Conservation (phyloP, 2,797 vertebrate species). For the Takifugu ocellatus region DNA sequence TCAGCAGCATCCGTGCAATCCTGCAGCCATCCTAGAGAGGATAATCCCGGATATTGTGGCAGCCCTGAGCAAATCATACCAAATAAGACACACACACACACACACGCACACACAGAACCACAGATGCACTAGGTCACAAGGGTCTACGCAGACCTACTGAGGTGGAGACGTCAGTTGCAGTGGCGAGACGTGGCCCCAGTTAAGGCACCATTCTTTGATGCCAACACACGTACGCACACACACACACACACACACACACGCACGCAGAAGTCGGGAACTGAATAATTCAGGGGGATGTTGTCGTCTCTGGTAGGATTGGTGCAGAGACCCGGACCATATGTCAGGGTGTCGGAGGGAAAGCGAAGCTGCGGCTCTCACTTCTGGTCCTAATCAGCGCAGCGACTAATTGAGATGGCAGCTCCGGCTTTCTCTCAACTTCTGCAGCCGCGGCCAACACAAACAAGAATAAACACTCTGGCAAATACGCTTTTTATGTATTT, state of each 20-base stretch:
- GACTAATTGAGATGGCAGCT: slow-evolving; percentile 34
- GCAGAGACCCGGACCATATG: slow-evolving; percentile 38
- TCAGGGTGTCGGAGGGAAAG: slow-evolving; percentile 9
- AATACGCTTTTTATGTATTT: no score
- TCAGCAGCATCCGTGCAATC: slow-evolving; percentile 59
- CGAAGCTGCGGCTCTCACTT: slow-evolving; percentile 24
- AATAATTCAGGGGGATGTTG: slow-evolving; percentile 34
- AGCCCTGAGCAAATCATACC: slow-evolving; percentile 14
- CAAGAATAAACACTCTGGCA: neutral
- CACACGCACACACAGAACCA: slow-evolving; percentile 3
- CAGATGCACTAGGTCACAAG: slow-evolving; percentile 18
- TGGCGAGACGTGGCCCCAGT: neutral
- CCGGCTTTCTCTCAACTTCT: slow-evolving; percentile 7
- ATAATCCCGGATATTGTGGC: slow-evolving; percentile 55
- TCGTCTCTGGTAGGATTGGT: slow-evolving; percentile 9
- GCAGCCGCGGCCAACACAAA: slow-evolving; percentile 27
- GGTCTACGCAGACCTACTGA: slow-evolving; percentile 26
- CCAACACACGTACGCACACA: slow-evolving; percentile 20
- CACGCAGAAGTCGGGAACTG: neutral
- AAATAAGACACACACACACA: slow-evolving; percentile 10
- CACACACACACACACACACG: slow-evolving; percentile 1
- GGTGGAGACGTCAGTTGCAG: slow-evolving; percentile 18
- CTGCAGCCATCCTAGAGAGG: slow-evolving; percentile 48
- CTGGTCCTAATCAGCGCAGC: slow-evolving; percentile 35
- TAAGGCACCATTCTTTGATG: slow-evolving; percentile 25